Base-by-base conservation (phyloP, 2,797 vertebrate species). In the Ibycter americanus region DNA sequence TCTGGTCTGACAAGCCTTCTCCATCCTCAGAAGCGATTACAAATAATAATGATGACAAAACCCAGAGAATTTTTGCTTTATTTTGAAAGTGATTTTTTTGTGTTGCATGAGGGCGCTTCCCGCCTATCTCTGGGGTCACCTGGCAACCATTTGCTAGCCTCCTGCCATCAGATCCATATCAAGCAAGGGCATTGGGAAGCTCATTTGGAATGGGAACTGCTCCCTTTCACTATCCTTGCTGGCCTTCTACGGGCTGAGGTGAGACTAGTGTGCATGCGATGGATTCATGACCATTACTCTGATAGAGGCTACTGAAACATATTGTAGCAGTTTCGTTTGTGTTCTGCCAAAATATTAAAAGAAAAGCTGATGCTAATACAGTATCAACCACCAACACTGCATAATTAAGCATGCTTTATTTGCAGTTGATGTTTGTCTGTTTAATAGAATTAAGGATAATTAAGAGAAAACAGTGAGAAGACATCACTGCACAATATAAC, bases 341-440 rank as follows among this genome's bases (percentile, higher is more conserved):
- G 65, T 86, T 84, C 89, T 94, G 95, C 93, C 95, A 97, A 95
- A 95, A 96, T 96, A 91, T 95, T 81, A 93, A 90, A 97, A 96
- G 76, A 96, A 91, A 96, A 96, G 66, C 90, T 91, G 90, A 91
- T 93, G 82, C 71, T 96, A 95, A 94, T 96, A 88, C 76, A 88
- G 72, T 86, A 93, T 85, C 94, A 96, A 55, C 76, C 89, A 92
- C 72, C 93, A 96, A 92, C 95, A 86, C 92, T 82, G 90, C 79
- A 96, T 97, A 95, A 97, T 97, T 94, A 91, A 91, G 46, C 65
- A 62, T 86, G 72, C 49, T 86, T 96, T 96, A 94, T 96, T 92
- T 97, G 92, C 42, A 91, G 76, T 87, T 88, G 76, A 91, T 97
- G 65, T 95, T 96, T 97, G 90, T 89, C 94, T 89, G 76, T 94